Evolutionary conservation across 2,888 invertebrate species (phyloP).

Genomic region (Salticus scenicus): DNA sequence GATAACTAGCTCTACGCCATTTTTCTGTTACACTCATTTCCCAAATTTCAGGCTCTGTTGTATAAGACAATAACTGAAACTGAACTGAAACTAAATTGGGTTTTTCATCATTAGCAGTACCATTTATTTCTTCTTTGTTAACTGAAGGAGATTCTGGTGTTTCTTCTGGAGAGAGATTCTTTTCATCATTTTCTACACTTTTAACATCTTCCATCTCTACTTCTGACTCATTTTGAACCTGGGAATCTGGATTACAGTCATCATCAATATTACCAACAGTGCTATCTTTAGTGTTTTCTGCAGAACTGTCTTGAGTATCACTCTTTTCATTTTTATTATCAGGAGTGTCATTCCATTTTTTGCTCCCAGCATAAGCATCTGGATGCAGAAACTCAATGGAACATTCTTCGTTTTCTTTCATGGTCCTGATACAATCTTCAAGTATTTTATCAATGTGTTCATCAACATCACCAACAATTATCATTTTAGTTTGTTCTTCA

Average conservation of each 20-base stretch:
- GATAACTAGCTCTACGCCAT: slow-evolving; percentile 69
- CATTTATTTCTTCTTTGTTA: not conserved
- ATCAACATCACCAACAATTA: slow-evolving; percentile 65
- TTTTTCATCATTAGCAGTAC: not conserved
- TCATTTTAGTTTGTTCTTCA: slow-evolving; percentile 33
- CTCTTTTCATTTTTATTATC: slow-evolving; percentile 7
- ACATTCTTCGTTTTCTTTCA: slow-evolving; percentile 68
- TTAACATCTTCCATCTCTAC: not conserved
- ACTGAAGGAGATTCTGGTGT: not conserved
- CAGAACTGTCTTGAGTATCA: not conserved
- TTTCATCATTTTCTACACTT: not conserved
- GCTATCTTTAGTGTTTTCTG: not conserved
- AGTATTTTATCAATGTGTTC: slow-evolving; percentile 52
- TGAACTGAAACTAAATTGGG: slow-evolving; percentile 34
- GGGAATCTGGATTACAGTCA: not conserved
- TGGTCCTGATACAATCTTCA: slow-evolving; percentile 66
- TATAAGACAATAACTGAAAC: slow-evolving; percentile 52
- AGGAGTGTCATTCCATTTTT: not conserved
- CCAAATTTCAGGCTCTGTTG: slow-evolving; percentile 70
- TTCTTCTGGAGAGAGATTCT: not conserved
- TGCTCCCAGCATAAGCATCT: not conserved
- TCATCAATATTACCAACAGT: not conserved
- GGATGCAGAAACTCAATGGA: slow-evolving; percentile 46
- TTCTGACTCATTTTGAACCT: slow-evolving; percentile 1
- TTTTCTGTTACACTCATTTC: slow-evolving; percentile 71